These are phyloP conservation scores for Nothoprocta pentlandii DNA, from an alignment of 2,113 vertebrate genomes.

Conservation along the genomic window DNA sequence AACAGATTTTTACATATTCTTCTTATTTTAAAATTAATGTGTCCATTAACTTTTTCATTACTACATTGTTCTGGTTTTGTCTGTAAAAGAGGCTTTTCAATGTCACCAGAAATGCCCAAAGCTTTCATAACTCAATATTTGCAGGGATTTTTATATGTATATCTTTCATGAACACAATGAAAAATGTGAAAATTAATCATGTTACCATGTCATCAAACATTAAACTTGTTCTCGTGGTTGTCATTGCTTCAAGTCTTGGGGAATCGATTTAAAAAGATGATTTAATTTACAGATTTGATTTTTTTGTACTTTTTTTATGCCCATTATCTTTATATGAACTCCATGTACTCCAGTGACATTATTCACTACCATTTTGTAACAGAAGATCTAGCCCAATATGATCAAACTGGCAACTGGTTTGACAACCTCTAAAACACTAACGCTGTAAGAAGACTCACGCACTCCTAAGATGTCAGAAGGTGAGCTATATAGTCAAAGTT, in stretches of 20 bases:
- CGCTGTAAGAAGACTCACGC: not conserved
- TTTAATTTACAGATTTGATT: not conserved
- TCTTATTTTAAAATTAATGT: not conserved
- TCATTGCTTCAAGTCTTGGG: not conserved
- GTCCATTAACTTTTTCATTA: not conserved
- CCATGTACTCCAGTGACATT: not conserved
- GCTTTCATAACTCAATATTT: not conserved
- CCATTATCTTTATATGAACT: not conserved
- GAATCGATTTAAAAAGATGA: not conserved
- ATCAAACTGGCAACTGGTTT: not conserved
- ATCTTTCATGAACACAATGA: not conserved
- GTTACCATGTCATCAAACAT: not conserved
- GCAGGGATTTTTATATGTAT: not conserved
- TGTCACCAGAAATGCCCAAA: not conserved
- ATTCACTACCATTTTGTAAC: not conserved
- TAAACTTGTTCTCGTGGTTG: not conserved
- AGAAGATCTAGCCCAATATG: not conserved
- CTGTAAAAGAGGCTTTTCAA: not conserved
- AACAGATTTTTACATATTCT: not conserved
- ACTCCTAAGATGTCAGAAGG: not conserved
- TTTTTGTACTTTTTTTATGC: not conserved
- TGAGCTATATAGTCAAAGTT: not conserved
- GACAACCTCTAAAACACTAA: not conserved
- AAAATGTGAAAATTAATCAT: not conserved
- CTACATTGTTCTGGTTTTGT: not conserved